Conservation (phyloP, 2,113 vertebrate genomes). For the Thunnus maccoyii region DNA sequence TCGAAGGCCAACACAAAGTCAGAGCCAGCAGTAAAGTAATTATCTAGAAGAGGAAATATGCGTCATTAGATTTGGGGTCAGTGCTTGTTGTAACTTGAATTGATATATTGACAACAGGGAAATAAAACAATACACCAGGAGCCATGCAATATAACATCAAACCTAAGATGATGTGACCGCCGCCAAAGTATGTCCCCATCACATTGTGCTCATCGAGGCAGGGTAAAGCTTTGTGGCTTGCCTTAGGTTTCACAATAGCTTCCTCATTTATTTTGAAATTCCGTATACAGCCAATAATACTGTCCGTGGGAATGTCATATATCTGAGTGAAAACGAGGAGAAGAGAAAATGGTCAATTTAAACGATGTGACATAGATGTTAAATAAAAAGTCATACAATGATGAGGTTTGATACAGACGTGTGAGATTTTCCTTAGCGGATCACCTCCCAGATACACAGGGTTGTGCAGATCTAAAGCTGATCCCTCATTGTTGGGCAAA, state of each 20-base stretch:
- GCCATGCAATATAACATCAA: background rate
- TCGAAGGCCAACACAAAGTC: slow-evolving; percentile 87
- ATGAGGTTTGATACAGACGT: slow-evolving; percentile 42
- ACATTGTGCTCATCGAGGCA: slow-evolving; percentile 79
- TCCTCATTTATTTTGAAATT: slow-evolving; percentile 87
- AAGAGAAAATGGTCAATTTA: background rate
- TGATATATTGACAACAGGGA: too few relatives aligned
- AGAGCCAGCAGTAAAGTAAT: slow-evolving; percentile 73
- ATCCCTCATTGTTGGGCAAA: slow-evolving; percentile 69
- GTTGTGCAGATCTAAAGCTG: slow-evolving; percentile 69
- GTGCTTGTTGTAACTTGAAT: background rate
- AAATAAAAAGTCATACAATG: background rate
- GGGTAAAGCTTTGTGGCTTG: slow-evolving; percentile 78
- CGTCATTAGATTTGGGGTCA: background rate
- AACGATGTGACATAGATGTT: background rate
- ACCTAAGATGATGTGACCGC: slow-evolving; percentile 88
- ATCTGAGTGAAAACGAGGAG: slow-evolving; percentile 56
- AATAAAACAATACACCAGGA: background rate
- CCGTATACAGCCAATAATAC: slow-evolving; percentile 88
- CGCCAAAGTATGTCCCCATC: slow-evolving; percentile 88
- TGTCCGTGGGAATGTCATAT: slow-evolving; percentile 82
- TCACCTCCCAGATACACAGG: slow-evolving; percentile 84
- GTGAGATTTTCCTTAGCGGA: slow-evolving; percentile 41
- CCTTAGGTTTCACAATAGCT: slow-evolving; percentile 71
- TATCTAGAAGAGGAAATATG: slow-evolving; percentile 74